These are phyloP conservation scores for Anguilla japonica DNA, from an alignment of 2,113 vertebrate species.

Conservation along the genomic window DNA sequence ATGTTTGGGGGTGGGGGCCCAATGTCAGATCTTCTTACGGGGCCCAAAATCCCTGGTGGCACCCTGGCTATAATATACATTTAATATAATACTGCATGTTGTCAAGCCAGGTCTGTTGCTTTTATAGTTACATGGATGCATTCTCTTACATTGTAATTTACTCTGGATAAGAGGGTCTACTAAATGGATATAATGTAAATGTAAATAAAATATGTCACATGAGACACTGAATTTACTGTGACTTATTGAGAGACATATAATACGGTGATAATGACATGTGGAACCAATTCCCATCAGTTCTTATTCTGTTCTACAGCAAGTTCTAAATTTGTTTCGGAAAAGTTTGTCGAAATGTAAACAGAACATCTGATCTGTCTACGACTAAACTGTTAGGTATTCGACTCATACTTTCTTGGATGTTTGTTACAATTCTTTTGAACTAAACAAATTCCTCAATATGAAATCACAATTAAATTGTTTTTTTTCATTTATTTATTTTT, in stretches of 20 bases:
- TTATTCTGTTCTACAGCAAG: background rate
- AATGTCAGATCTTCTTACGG: no score
- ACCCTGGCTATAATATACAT: no score
- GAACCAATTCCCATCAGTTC: background rate
- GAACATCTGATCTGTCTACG: slow-evolving; percentile 5
- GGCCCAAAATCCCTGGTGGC: no score
- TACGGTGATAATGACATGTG: slow-evolving; percentile 4
- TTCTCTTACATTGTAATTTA: no score
- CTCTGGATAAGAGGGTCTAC: no score
- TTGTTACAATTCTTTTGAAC: slow-evolving; percentile 41
- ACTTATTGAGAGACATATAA: background rate
- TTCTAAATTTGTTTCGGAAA: slow-evolving; percentile 9
- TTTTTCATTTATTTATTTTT: slow-evolving; percentile 30
- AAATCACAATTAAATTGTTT: slow-evolving; percentile 54
- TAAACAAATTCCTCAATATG: slow-evolving; percentile 51
- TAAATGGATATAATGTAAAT: no score
- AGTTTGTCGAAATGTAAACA: slow-evolving; percentile 13
- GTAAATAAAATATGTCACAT: background rate
- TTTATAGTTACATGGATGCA: no score
- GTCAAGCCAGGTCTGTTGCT: no score
- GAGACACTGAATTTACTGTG: background rate
- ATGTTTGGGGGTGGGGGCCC: no score
- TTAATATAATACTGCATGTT: no score
- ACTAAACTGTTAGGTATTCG: background rate
- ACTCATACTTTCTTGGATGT: slow-evolving; percentile 38